Percentiles rank a stretch among this genome's conserved stretches.
Evolutionary conservation across 2,797 vertebrate genomes (phyloP).

Genomic region (Cyclopterus lumpus): DNA sequence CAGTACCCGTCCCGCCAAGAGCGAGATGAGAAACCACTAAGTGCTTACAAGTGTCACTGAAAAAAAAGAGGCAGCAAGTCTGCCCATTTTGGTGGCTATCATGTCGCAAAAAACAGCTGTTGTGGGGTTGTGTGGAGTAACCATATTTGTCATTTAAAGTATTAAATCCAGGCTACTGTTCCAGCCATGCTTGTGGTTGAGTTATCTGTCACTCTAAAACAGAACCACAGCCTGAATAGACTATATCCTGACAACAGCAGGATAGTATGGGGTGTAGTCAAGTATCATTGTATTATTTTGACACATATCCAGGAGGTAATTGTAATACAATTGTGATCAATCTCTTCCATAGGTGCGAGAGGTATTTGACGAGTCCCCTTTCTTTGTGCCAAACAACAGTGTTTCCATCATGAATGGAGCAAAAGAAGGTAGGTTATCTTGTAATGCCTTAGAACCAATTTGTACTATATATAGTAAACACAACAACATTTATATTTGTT

Average conservation of each 20-base stretch:
- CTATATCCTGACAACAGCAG: slow-evolving; percentile 8
- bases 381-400: slow-evolving; percentile 92
- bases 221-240: slow-evolving; percentile 45
- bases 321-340: slow-evolving; percentile 11
- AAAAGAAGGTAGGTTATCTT: slow-evolving; percentile 88
- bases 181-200: slow-evolving; percentile 75
- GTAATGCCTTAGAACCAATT: background rate
- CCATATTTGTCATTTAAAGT: slow-evolving; percentile 83
- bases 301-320: background rate
- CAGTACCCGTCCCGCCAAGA: slow-evolving; percentile 68
- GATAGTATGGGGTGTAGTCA: background rate
- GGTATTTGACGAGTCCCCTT: slow-evolving; percentile 93
- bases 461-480: background rate
- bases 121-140: slow-evolving; percentile 82
- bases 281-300: background rate
- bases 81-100: slow-evolving; percentile 78
- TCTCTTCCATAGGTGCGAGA: slow-evolving; percentile 86
- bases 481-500: background rate
- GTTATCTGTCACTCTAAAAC: slow-evolving; percentile 73
- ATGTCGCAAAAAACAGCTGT: slow-evolving; percentile 84
- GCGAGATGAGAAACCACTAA: slow-evolving; percentile 82
- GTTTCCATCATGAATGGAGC: slow-evolving; percentile 96
- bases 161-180: slow-evolving; percentile 79
- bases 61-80: slow-evolving; percentile 69
- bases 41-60: slow-evolving; percentile 80